phyloP scores from a whole-genome alignment of 2,797 vertebrate genomes.

The Coreius guichenoti region DNA sequence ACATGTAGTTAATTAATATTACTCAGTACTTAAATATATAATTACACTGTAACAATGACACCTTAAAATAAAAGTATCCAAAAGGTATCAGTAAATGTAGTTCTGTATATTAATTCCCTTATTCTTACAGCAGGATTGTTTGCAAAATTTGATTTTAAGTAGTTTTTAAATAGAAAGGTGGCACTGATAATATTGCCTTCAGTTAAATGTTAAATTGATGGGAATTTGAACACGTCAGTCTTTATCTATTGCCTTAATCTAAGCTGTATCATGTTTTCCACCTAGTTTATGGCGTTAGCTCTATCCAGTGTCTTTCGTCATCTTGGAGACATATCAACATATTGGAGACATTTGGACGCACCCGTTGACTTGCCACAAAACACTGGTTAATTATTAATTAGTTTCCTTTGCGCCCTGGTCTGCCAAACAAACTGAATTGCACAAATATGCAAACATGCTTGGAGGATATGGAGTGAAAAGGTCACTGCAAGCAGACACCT shows the following conservation, averaged over 20 bases:
- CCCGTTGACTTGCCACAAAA: slow-evolving; percentile 32
- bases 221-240: slow-evolving; percentile 17
- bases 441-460: slow-evolving; percentile 24
- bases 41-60: no score
- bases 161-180: neutral
- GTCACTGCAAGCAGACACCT: slow-evolving; percentile 28
- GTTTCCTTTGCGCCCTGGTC: slow-evolving; percentile 6
- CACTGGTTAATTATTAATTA: slow-evolving; percentile 56
- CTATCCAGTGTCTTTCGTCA: slow-evolving; percentile 13
- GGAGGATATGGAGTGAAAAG: slow-evolving; percentile 27
- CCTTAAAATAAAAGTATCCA: no score
- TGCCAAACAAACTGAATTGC: slow-evolving; percentile 31
- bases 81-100: neutral
- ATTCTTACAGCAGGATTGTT: neutral
- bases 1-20: no score
- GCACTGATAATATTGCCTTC: neutral
- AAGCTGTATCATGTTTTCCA: slow-evolving; percentile 30
- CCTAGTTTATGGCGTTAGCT: slow-evolving; percentile 26
- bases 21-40: no score
- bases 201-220: slow-evolving; percentile 21
- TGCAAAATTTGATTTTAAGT: neutral
- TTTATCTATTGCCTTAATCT: slow-evolving; percentile 27
- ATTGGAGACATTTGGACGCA: slow-evolving; percentile 32
- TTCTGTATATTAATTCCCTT: neutral
- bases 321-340: no score